Base-by-base conservation (phyloP, 53 echinoderm and acorn worm species). In the Pentamera pediparva region DNA sequence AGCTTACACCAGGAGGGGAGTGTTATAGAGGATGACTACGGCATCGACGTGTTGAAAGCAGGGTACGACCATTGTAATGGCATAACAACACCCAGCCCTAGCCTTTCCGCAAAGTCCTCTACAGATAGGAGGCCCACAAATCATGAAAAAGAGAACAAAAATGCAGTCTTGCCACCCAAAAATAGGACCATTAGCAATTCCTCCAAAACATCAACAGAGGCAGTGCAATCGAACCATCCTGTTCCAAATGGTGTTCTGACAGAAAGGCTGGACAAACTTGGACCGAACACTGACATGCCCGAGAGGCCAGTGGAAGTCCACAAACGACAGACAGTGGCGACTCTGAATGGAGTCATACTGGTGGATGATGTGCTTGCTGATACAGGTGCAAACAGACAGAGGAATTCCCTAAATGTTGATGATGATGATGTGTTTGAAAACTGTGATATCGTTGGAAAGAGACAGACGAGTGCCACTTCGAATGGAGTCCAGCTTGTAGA, bases 1-100 rank as follows among this genome's bases (percentile, higher is more conserved):
- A 72, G 73, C 22, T 51, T 72, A 11, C 73, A 72, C 21, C 52
- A 72, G 17, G 54, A 54, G 52, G 73, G 73, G n/a, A 72, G 73
- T 43, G 77, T 56, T 4, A 37, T 61, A 37, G 77, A 61, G 36
- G 77, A 77, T 21, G 62, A 49, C 48, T 61, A 77, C 35, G 62
- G 62, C 33, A 49, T 62, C 10, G 73, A 72, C 22, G 73, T 28
- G 21, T 53, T 53, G 38, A 54, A 72, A 51, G 37, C 55, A 53
- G 52, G 55, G 35, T 72, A 51, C 26, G 73, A 72, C 55, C 55
- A 35, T 32, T 36, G 51, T n/a, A 72, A 72, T 32, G 51, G 55
- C 35, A 55, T 67, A 15, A 29, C 67, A 10, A 11, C 67, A 11
- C 45, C 67, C 41, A 43, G 27, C 29, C 45, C 43, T 3, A 47